A percentile compares a stretch with the other conserved stretches of the same genome.
Evolutionary conservation across 2,888 invertebrate species (phyloP).

Genomic region (Panopea generosa): DNA sequence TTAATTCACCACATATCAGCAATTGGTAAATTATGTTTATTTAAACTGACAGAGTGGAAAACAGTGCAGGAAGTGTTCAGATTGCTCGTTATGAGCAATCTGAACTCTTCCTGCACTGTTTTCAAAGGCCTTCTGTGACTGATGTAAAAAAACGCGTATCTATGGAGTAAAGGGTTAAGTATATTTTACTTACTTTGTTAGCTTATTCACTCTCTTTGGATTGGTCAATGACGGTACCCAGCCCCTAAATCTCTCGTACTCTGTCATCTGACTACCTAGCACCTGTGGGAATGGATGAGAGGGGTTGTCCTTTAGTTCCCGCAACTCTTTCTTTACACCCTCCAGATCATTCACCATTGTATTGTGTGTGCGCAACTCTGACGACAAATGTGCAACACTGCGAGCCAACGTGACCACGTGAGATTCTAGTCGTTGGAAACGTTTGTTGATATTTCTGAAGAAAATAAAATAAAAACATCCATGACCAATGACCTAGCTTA

Average conservation of each 20-base stretch:
- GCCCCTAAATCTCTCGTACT: slow-evolving; percentile 82
- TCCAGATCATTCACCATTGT: slow-evolving; percentile 95
- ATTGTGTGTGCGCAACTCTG: slow-evolving; percentile 96
- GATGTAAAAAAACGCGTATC: no score
- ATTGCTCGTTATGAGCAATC: no score
- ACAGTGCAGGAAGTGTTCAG: no score
- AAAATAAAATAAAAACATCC: background rate
- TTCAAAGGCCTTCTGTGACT: no score
- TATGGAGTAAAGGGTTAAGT: no score
- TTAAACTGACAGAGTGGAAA: no score
- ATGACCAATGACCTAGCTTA: background rate
- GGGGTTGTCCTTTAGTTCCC: slow-evolving; percentile 87
- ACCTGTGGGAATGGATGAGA: slow-evolving; percentile 39
- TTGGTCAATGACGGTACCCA: slow-evolving; percentile 89
- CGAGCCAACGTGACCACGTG: slow-evolving; percentile 96
- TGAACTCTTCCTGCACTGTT: no score
- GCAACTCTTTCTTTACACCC: slow-evolving; percentile 92
- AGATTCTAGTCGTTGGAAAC: slow-evolving; percentile 95
- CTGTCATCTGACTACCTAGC: slow-evolving; percentile 55
- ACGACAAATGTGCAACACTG: slow-evolving; percentile 95
- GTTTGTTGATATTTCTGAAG: slow-evolving; percentile 91
- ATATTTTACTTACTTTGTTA: slow-evolving; percentile 89
- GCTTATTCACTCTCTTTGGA: slow-evolving; percentile 93
- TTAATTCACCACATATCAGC: no score
- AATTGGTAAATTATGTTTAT: no score